Evolutionary conservation across 2,888 invertebrate genomes (phyloP), one percentile per base, ranked within the genome.

Genomic region (Dynastes tityus): DNA sequence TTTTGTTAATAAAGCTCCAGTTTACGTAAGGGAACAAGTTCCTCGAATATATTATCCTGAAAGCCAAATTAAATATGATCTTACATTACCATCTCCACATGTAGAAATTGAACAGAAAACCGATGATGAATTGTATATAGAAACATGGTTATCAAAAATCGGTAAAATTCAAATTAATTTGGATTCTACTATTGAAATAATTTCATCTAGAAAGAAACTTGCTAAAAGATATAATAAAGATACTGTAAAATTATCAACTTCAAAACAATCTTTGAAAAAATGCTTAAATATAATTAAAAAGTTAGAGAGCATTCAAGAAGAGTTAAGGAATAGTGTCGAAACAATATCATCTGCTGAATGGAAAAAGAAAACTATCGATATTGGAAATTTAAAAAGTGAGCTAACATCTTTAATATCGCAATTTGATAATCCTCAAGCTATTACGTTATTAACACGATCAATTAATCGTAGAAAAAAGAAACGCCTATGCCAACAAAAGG

Each of bases 301-400:
- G 77, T 82, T 92, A 2, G 86, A 88, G 77, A 82, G 84, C 76
- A 83, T 89, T 27, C 90, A 91, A 81, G 85, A 87, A 40, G 85
- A 88, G 13, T 85, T 94, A 68, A 86, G 87, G 61, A 86, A 88
- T 4, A 90, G 91, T 79, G 85, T 90, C 0, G 84, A 88, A 63
- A 86, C 85, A 8, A 85, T 92, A 78, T 86, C 91, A 0, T 90
- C 91, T 13, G 86, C 87, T 4, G 90, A 92, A 82, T 94, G 94
- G 94, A 88, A 87, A 67, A 83, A 86, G 9, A 89, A 89, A 79
- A 86, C 91, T n/a, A 82, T 88, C n/a, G 88, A 90, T 82, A 90
- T 92, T 68, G 89, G 91, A 49, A 82, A 83, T 45, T 87, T 90
- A 13, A 92, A 92, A 87, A 86, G 86, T 64, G 84, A 89, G 78